These are phyloP conservation scores for Trachelus stipa DNA, from an alignment of 2,888 invertebrate species.

Conservation along the genomic window DNA sequence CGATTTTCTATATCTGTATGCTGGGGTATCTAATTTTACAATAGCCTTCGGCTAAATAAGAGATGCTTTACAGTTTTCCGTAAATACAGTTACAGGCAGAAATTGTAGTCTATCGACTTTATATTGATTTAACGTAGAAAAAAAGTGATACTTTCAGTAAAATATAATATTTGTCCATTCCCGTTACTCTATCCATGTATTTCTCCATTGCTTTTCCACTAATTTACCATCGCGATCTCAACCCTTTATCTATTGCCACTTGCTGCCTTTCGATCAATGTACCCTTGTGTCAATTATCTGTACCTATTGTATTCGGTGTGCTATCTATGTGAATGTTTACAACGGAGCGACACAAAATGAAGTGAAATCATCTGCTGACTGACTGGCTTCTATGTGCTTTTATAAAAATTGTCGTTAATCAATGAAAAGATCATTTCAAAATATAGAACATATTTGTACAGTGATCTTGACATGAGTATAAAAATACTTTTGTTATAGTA, in stretches of 20 bases:
- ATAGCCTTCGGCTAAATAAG: background rate
- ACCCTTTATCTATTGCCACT: background rate
- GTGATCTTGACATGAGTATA: conserved; percentile 40
- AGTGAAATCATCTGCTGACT: conserved; percentile 27
- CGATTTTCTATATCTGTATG: background rate
- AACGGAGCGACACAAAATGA: background rate
- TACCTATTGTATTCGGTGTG: background rate
- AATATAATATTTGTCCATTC: background rate
- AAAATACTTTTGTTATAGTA: background rate
- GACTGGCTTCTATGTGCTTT: conserved; percentile 49
- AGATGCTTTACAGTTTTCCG: background rate
- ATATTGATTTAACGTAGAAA: background rate
- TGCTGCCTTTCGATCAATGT: conserved; percentile 17
- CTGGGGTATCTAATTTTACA: background rate
- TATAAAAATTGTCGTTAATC: conserved; percentile 47
- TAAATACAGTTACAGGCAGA: background rate
- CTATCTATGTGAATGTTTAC: background rate
- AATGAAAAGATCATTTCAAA: conserved; percentile 36
- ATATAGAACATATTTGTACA: conserved; percentile 16
- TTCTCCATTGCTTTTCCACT: background rate
- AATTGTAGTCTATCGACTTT: background rate
- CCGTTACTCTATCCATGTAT: background rate
- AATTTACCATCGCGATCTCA: background rate
- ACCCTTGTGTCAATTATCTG: conserved; percentile 8
- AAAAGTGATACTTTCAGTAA: background rate